Base-by-base conservation (phyloP, 2,888 invertebrate genomes). In the Noctua janthina region DNA sequence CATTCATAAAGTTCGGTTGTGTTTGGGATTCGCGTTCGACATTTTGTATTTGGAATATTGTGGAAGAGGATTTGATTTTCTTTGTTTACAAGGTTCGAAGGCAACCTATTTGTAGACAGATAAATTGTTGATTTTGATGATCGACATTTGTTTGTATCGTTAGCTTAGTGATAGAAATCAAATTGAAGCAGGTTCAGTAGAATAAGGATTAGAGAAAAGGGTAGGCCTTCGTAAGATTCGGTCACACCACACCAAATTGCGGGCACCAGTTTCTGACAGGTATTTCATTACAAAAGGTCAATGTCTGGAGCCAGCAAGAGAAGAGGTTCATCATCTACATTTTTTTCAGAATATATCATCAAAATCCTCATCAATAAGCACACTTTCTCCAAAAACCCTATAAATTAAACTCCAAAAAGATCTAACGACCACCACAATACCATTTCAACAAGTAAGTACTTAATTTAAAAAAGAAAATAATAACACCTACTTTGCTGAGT, bases 1-100 rank as follows among this genome's bases (percentile, higher is more conserved):
- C 95, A 96, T 96, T 96, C 95, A 96, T 92, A 91, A 93, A 93
- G 91, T 87, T 79, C 75, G 82, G 79, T 80, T 90, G 77, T 79
- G 74, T 83, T 86, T 84, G 83, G 85, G 79, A 85, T 88, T 89
- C 76, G 88, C 85, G 82, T 89, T 89, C 74, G 74, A 72, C 76
- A 59, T 89, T 87, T 88, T 64, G 68, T 59, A 78, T 86, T 82
- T 82, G 39, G 29, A 82, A 59, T 68, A 17, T 71, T 29, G 11
- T 74, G 23, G 35, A 23, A 46, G 3, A 59, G 20, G 2, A 23
- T 62, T 70, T 59, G 20, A 23, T 59, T 77, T 64, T 66, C 13
- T 85, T 67, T 85, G 1, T 68, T 43, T 67, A 23, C 1, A 68
- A 35, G 49, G 4, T 43, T 51, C 20, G 13, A 74, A 82, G 66